Evolutionary conservation across 2,888 invertebrate species (phyloP).

Genomic region (Caenorhabditis wallacei): DNA sequence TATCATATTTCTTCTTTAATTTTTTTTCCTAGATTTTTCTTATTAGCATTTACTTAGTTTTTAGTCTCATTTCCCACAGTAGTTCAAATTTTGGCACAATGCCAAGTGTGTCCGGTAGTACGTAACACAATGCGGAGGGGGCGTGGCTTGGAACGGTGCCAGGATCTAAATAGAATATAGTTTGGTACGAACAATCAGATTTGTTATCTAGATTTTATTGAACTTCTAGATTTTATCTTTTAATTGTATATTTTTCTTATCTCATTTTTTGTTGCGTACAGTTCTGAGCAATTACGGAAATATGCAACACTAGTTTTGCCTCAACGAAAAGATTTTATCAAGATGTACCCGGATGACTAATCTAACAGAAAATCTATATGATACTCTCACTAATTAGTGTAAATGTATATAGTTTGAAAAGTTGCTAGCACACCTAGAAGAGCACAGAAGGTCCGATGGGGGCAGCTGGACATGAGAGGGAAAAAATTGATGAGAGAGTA

Average conservation of each 20-base stretch:
- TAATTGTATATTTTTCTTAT: no score
- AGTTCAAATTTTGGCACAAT: background rate
- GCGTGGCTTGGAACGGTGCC: background rate
- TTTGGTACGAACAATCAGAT: no score
- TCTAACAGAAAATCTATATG: slow-evolving; percentile 12
- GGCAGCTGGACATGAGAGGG: slow-evolving; percentile 30
- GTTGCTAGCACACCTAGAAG: slow-evolving; percentile 27
- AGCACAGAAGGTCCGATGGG: slow-evolving; percentile 34
- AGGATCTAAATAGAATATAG: background rate
- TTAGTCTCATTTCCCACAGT: no score
- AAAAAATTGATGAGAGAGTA: slow-evolving; percentile 23
- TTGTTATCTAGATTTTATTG: no score
- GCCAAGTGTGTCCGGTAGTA: background rate
- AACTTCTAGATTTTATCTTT: no score
- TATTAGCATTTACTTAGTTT: background rate
- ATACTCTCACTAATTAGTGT: slow-evolving; percentile 11
- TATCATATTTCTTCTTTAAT: background rate
- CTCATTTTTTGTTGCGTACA: no score
- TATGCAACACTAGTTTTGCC: no score
- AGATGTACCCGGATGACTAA: background rate
- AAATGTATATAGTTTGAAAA: slow-evolving; percentile 32
- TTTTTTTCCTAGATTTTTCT: background rate
- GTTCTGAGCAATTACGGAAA: no score
- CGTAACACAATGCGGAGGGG: background rate
- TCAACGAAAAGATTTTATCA: background rate